Evolutionary conservation across 2,888 invertebrate species (phyloP), one percentile per base, ranked within the genome.

Genomic region (Sinopyrophorus schimmeli): DNA sequence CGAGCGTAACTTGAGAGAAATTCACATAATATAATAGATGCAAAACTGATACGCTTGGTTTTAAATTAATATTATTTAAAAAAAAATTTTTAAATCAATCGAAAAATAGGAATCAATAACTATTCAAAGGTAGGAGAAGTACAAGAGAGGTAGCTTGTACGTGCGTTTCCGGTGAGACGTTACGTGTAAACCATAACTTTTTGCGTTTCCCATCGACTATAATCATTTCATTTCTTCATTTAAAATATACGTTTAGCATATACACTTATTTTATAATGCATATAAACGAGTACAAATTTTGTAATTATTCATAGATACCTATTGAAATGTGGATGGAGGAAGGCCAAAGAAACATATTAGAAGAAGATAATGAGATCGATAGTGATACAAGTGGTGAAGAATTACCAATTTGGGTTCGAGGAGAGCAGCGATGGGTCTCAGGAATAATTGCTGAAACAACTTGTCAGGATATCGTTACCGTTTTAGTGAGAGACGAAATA

Each of bases 401-500:
- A 68, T 79, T 88, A 24, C 85, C 86, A 5, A 84, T 91, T 55
- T 80, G 88, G 79, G 82, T 90, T 14, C 77, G 83, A 47, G 88
- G 88, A 2, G 84, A 86, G 64, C 84, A 85, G 67, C 80, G 88
- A 62, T 89, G 88, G 87, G 86, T 91, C 47, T 83, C 88, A 1
- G 90, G 90, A 2, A 82, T 90, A 35, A 80, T 83, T 37, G 76
- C 83, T 5, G 81, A 83, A 58, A 90, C 90, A 20, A 89, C 89
- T 3, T 90, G 89, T 67, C 81, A 84, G 30, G 89, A 90, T 71
- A 81, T 90, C 61, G 84, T 90, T 44, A 77, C 81, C 56, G 89
- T 88, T 0, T 71, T 91, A 42, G 77, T 89, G 31, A 76, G 76
- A 51, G 79, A 79, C 56, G 77, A 78, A 58, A 74, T 69, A 57